Base-by-base conservation (phyloP, 2,888 invertebrate genomes). In the Carabus problematicus region DNA sequence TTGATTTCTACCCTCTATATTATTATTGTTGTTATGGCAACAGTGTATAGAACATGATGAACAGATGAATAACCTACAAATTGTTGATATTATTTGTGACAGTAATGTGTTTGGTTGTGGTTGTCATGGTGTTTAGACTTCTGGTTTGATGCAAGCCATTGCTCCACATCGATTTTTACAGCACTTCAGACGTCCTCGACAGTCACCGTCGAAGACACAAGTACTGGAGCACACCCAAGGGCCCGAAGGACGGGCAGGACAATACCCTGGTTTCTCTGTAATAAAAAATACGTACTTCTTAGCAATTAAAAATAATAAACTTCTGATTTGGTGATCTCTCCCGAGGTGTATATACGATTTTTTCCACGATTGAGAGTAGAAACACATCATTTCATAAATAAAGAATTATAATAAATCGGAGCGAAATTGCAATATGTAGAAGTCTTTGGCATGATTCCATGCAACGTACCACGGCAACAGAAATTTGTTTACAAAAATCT, bases 111-210 rank as follows among this genome's bases (percentile, higher is more conserved):
- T 19, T 19, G 1, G 16, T 19, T 16, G 52, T 18, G 16, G 19
- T 18, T 52, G 12, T 52, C 19, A 1, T 16, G 8, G 19, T 8
- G 11, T 8, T 56, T 55, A 64, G 19, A 19, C 18, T 70, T 75
- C 75, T 3, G 81, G 79, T 70, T 77, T 79, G 40, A 79, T 80
- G 63, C 83, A 83, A 14, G 79, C 77, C 62, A 79, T 72, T 1
- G 81, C 82, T 6, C 82, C 82, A 68, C 83, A 83, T 39, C 82
- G 77, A 75, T 82, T 82, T 72, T 74, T 78, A 73, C 83, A 83
- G 71, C 83, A 83, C 68, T 82, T 82, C 45, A 74, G 73, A 1
- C 72, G 72, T 9, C 79, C 82, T 39, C 75, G 74, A 64, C 83
- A 83, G 72, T 83, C 81, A 8, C 72, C 74, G 72, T 83, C 82